Evolutionary conservation across 1,140 invertebrate genomes (phyloP), one percentile per base, ranked within the genome.

Genomic region (Panulirus ornatus): DNA sequence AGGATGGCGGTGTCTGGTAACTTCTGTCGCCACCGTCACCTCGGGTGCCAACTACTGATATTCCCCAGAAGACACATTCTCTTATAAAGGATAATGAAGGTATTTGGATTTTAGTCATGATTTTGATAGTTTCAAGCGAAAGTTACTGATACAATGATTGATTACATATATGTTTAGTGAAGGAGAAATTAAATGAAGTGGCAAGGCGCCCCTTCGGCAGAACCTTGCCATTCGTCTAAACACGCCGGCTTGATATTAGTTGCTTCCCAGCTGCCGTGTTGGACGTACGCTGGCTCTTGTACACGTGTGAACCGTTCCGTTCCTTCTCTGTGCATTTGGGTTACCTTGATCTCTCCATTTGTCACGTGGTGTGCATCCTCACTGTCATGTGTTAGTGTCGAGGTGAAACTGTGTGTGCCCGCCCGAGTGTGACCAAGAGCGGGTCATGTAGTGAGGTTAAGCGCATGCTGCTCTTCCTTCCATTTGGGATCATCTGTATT

Each of bases 191-290:
- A n/a, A n/a, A n/a, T n/a, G n/a, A n/a, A 47, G 54, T 58, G 54
- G 54, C 54, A 58, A 3, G 14, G 34, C 38, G 14, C n/a, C n/a
- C n/a, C 14, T 22, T 78, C 73, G 40, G 16, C 54, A 78, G 78
- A 30, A 76, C 47, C 58, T 71, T 82, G 66, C 76, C 85, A 70
- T 88, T 81, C 76, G 76, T 82, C 63, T 82, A 83, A 83, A 83
- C 87, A 79, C 51, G 44, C 58, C 87, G 79, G 66, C 79, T 27
- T 84, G 79, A 84, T 47, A 73, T 89, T 75, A 89, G 88, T 89
- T 89, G 88, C 79, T 82, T 89, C 88, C 88, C 88, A 75, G 88
- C 88, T 84, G 88, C 34, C n/a, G 79, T 84, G 79, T 30, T 70
- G 30, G 70, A n/a, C 51, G 70, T 63, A 82, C 81, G 88, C 42